Evolutionary conservation across 64 coral and sea anemone species (phyloP).

Genomic region (Stylophora pistillata): DNA sequence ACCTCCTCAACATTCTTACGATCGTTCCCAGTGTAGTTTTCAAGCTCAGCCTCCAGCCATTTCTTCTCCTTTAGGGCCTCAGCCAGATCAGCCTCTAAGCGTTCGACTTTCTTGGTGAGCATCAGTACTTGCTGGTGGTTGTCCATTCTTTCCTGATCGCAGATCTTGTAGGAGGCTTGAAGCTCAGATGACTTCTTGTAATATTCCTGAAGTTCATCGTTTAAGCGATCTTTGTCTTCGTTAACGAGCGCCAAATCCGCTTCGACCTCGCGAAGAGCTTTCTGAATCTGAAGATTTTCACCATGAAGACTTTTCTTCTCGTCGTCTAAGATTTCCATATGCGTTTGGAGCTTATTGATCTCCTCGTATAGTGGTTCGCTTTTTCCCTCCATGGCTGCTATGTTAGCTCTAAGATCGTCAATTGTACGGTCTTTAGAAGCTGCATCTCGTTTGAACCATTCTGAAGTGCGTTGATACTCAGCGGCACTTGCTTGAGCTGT

Average conservation of each 20-base stretch:
- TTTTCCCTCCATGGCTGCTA: conserved; percentile 76
- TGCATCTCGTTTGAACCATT: conserved; percentile 72
- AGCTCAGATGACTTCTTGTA: conserved; percentile 75
- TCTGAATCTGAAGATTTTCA: conserved; percentile 71
- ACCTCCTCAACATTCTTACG: conserved; percentile 63
- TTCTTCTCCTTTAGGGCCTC: conserved; percentile 58
- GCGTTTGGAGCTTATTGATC: conserved; percentile 87
- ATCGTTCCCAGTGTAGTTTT: conserved; percentile 44
- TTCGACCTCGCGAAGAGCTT: conserved; percentile 64
- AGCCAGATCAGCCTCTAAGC: conserved; percentile 66
- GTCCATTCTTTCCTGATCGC: conserved; percentile 70
- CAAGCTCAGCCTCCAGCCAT: conserved; percentile 53
- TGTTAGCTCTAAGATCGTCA: conserved; percentile 66
- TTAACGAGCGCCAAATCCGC: conserved; percentile 66
- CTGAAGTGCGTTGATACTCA: conserved; percentile 61
- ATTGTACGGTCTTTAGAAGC: conserved; percentile 73
- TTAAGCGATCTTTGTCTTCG: conserved; percentile 77
- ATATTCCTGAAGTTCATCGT: conserved; percentile 70
- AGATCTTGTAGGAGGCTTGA: conserved; percentile 71
- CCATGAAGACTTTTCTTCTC: conserved; percentile 71
- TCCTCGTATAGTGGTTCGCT: conserved; percentile 85
- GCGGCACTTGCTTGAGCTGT: conserved; percentile 44
- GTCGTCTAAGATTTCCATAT: conserved; percentile 82
- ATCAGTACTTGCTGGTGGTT: conserved; percentile 66
- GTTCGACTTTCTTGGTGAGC: conserved; percentile 61